A percentile compares a stretch with the other conserved stretches of the same genome.
phyloP scores from a whole-genome alignment of 2,888 invertebrate genomes.

The Pristionchus fissidentatus region DNA sequence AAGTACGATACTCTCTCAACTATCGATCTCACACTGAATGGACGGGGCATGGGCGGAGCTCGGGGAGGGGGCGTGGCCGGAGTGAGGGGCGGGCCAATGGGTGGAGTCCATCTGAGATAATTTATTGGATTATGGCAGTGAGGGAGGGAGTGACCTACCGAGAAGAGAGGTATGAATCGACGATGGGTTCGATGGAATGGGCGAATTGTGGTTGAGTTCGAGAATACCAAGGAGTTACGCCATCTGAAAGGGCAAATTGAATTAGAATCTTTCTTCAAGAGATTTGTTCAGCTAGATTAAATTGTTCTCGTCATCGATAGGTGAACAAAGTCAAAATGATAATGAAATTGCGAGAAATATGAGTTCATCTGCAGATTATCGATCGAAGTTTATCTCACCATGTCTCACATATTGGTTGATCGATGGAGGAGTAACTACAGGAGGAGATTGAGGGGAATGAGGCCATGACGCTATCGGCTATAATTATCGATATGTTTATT shows the following conservation, averaged over 20 bases:
- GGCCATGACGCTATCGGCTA: constrained; percentile 42
- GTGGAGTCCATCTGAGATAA: background rate
- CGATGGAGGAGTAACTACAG: background rate
- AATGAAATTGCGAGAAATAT: background rate
- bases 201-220: constrained; percentile 38
- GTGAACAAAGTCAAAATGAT: background rate
- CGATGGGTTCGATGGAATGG: constrained; percentile 41
- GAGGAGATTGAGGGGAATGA: background rate
- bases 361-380: constrained; percentile 3
- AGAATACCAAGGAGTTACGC: constrained; percentile 42
- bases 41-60: constrained; percentile 40
- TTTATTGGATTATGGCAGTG: background rate
- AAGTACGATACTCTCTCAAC: too few relatives aligned
- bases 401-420: background rate
- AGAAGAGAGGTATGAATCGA: background rate
- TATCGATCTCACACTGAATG: background rate
- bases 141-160: background rate
- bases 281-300: background rate
- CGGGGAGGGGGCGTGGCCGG: constrained; percentile 26
- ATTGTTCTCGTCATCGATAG: background rate
- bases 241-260: too few relatives aligned
- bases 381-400: background rate
- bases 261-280: too few relatives aligned
- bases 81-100: constrained; percentile 28
- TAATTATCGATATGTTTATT: too few relatives aligned